Percentiles rank a stretch among this genome's conserved stretches.
Conservation (phyloP, 1,140 invertebrate genomes). For the Alviniconcha marisindica region DNA sequence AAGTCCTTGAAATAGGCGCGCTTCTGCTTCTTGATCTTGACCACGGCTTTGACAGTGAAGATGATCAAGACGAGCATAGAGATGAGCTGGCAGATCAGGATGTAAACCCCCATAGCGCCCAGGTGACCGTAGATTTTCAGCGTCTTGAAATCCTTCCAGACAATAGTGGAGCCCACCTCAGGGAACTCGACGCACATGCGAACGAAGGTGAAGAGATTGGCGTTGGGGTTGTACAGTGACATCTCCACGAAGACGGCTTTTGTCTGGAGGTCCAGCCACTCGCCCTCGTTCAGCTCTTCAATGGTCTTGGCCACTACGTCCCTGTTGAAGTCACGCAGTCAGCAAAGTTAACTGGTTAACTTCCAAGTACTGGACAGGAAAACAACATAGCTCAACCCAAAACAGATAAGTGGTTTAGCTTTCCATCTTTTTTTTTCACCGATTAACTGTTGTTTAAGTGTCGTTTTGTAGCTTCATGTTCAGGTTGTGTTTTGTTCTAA, state of each 20-base stretch:
- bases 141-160: constrained; percentile 63
- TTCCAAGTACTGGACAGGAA: no score
- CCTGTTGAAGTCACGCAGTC: no score
- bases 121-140: constrained; percentile 68
- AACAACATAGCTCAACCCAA: no score
- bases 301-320: constrained; percentile 59
- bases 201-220: constrained; percentile 62
- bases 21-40: constrained; percentile 56
- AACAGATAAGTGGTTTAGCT: no score
- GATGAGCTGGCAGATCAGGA: constrained; percentile 64
- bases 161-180: constrained; percentile 74
- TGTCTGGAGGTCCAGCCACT: constrained; percentile 78
- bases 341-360: no score
- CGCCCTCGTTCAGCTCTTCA: constrained; percentile 64
- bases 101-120: constrained; percentile 60
- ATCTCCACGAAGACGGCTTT: constrained; percentile 78
- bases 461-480: no score
- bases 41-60: constrained; percentile 52
- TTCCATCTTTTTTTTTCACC: no score
- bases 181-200: constrained; percentile 74
- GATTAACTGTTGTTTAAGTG: no score
- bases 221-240: constrained; percentile 77
- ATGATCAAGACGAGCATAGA: constrained; percentile 57
- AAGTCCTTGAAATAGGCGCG: constrained; percentile 70
- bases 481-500: no score